phyloP scores from a whole-genome alignment of 1,140 invertebrate genomes.

The Ruditapes philippinarum region DNA sequence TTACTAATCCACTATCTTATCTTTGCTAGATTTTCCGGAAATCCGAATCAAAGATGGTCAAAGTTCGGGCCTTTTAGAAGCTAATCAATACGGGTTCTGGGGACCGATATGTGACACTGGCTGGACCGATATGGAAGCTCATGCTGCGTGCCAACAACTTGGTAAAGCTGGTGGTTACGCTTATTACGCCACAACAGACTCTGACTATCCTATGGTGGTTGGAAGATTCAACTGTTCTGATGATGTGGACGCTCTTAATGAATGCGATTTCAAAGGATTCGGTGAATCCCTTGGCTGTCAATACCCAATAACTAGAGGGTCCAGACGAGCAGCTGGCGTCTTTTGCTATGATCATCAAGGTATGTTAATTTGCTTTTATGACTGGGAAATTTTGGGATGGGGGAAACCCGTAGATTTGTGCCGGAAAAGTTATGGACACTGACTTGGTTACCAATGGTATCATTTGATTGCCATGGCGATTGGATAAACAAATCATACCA shows the following conservation, averaged over 20 bases:
- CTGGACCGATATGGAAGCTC: constrained; percentile 69
- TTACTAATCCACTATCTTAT: too few relatives aligned
- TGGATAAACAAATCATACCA: not conserved
- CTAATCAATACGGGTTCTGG: constrained; percentile 72
- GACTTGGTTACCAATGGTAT: too few relatives aligned
- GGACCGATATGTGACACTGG: constrained; percentile 69
- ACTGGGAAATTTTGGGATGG: too few relatives aligned
- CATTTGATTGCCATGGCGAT: too few relatives aligned
- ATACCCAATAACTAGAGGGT: constrained; percentile 1
- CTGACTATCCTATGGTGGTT: constrained; percentile 51
- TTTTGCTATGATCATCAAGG: constrained; percentile 69
- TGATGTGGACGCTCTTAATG: constrained; percentile 26
- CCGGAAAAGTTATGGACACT: too few relatives aligned
- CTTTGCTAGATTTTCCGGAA: constrained; percentile 3
- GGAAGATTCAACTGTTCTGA: constrained; percentile 70
- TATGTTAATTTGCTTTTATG: not conserved
- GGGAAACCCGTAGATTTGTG: too few relatives aligned
- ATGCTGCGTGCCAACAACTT: constrained; percentile 62
- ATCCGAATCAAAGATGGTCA: not conserved
- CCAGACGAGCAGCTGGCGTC: constrained; percentile 51
- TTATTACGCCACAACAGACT: constrained; percentile 19
- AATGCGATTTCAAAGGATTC: constrained; percentile 63
- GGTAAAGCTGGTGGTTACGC: constrained; percentile 59
- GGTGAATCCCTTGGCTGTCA: constrained; percentile 65
- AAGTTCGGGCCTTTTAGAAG: constrained; percentile 59